A percentile compares a stretch with the other conserved stretches of the same genome.
phyloP scores from a whole-genome alignment of 2,797 vertebrate species.

The Tinamus major region DNA sequence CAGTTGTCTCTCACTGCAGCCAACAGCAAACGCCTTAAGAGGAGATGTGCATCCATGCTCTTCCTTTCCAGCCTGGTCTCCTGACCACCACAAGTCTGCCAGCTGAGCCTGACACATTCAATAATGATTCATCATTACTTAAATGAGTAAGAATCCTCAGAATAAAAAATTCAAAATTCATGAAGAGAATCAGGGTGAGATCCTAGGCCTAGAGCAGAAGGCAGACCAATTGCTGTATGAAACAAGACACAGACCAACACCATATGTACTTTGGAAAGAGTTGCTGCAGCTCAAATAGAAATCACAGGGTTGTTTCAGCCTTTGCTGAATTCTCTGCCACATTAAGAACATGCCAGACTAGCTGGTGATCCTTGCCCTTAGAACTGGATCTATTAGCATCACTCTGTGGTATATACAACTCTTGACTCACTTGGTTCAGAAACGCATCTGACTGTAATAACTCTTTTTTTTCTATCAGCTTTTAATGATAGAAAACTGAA shows the following conservation, averaged over 20 bases:
- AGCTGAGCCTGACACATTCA: background rate
- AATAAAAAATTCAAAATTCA: background rate
- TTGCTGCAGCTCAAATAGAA: constrained; percentile 2
- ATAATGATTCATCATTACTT: background rate
- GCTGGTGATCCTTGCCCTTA: background rate
- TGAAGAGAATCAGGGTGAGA: background rate
- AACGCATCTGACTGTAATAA: background rate
- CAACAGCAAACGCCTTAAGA: background rate
- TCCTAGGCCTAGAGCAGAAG: background rate
- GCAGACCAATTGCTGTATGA: background rate
- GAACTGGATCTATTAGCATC: background rate
- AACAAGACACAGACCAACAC: background rate
- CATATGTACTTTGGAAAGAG: background rate
- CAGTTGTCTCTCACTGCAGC: background rate
- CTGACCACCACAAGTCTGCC: background rate
- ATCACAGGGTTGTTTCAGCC: background rate
- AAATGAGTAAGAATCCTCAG: background rate
- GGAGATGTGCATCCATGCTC: background rate
- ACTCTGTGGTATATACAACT: background rate
- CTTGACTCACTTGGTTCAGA: background rate
- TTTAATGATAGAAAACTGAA: background rate
- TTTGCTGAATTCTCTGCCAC: background rate
- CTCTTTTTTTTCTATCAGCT: background rate
- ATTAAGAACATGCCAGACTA: background rate
- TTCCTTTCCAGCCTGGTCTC: background rate